Evolutionary conservation across 2,888 invertebrate genomes (phyloP).

Genomic region (Stictocephala bisonia): DNA sequence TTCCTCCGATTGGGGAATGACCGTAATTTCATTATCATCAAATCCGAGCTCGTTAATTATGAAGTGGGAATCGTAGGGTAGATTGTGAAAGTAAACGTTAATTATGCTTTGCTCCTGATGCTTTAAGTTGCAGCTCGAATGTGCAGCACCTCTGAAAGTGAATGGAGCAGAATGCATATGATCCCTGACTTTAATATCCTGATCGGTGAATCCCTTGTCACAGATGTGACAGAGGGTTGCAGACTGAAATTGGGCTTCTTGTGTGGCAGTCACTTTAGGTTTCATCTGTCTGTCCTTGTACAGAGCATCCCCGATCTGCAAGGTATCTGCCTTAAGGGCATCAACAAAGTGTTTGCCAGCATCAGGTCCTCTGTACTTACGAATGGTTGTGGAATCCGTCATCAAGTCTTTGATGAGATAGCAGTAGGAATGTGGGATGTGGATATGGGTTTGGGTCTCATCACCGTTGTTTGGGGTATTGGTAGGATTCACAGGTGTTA

Average conservation of each 20-base stretch:
- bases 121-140: background rate
- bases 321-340: background rate
- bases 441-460: too few species aligned
- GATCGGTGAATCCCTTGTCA: background rate
- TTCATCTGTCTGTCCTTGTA: conserved; percentile 8
- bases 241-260: background rate
- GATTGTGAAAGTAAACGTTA: conserved; percentile 7
- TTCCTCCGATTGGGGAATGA: too few species aligned
- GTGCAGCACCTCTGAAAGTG: conserved; percentile 8
- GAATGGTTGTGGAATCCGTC: background rate
- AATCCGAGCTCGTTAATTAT: too few species aligned
- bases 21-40: too few species aligned
- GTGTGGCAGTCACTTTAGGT: background rate
- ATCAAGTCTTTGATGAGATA: background rate
- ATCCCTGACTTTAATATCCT: background rate
- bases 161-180: too few species aligned
- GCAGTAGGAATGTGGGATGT: background rate
- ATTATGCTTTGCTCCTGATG: background rate
- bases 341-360: conserved; percentile 5
- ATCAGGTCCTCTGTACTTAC: conserved; percentile 1
- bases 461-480: background rate
- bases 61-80: too few species aligned
- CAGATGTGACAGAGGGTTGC: conserved; percentile 9
- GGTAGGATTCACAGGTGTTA: too few species aligned
- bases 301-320: conserved; percentile 3